A percentile compares a stretch with the other conserved stretches of the same genome.
Evolutionary conservation across 2,888 invertebrate species (phyloP).

Genomic region (Ypsolopha sequella): DNA sequence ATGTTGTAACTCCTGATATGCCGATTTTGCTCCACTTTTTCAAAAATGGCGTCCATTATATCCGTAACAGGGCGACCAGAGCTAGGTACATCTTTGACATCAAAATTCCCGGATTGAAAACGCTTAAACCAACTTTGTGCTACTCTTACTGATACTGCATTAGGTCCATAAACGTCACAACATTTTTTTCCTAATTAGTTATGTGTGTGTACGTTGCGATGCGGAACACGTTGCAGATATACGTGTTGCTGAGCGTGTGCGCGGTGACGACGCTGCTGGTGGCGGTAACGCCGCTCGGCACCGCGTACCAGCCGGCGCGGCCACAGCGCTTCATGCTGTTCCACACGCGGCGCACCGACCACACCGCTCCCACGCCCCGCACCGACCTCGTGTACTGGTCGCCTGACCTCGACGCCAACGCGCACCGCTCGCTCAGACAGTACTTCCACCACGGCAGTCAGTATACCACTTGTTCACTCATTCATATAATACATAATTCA

Average conservation of each 20-base stretch:
- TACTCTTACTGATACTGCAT: neutral
- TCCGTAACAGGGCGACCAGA: too few species aligned
- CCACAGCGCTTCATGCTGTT: slow-evolving; percentile 83
- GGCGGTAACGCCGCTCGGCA: slow-evolving; percentile 76
- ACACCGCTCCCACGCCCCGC: slow-evolving; percentile 36
- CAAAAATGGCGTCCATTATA: neutral
- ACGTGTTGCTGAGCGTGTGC: slow-evolving; percentile 45
- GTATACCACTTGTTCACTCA: neutral
- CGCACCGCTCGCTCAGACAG: slow-evolving; percentile 48
- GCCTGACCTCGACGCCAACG: slow-evolving; percentile 81
- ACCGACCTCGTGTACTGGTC: slow-evolving; percentile 73
- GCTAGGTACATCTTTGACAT: too few species aligned
- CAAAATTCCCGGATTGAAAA: too few species aligned
- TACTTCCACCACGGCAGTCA: slow-evolving; percentile 17
- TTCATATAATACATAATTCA: neutral
- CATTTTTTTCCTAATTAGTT: neutral
- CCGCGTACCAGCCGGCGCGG: slow-evolving; percentile 74
- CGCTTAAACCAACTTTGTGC: too few species aligned
- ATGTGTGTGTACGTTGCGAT: slow-evolving; percentile 16
- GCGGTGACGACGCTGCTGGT: slow-evolving; percentile 40
- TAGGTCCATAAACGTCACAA: too few species aligned
- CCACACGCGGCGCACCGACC: slow-evolving; percentile 71
- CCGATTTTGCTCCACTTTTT: too few species aligned
- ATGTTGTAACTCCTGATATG: too few species aligned
- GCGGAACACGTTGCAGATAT: slow-evolving; percentile 37